Percentiles rank a stretch among this genome's conserved stretches.
phyloP scores from a whole-genome alignment of 1,140 invertebrate genomes.

The Acromyrmex echinatior region DNA sequence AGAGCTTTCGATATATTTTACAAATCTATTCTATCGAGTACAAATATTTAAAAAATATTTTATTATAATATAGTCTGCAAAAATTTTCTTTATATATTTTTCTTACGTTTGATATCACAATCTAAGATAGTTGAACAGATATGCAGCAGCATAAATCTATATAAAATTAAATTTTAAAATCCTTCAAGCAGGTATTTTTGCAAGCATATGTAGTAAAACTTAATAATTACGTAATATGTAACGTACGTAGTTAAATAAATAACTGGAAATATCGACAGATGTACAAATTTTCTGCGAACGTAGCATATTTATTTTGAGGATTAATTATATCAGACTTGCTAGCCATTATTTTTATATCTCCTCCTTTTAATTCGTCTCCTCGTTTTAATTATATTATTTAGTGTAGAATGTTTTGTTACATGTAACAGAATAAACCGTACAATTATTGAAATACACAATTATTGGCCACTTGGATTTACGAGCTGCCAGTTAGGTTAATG shows the following conservation, averaged over 20 bases:
- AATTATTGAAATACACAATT: slow-evolving; percentile 19
- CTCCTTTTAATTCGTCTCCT: neutral
- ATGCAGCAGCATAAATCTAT: neutral
- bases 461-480: slow-evolving; percentile 39
- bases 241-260: neutral
- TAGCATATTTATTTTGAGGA: neutral
- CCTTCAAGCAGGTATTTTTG: neutral
- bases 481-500: slow-evolving; percentile 44
- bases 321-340: neutral
- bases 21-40: too few relatives aligned
- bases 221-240: neutral
- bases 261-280: neutral
- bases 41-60: too few relatives aligned
- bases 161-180: neutral
- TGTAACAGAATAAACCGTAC: neutral
- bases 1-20: too few relatives aligned
- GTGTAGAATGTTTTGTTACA: neutral
- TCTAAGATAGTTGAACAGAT: too few relatives aligned
- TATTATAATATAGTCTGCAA: too few relatives aligned
- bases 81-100: too few relatives aligned
- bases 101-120: too few relatives aligned
- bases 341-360: neutral
- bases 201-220: neutral
- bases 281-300: neutral
- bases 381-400: neutral